phyloP scores from a whole-genome alignment of 1,140 invertebrate genomes.

The Contarinia nasturtii region DNA sequence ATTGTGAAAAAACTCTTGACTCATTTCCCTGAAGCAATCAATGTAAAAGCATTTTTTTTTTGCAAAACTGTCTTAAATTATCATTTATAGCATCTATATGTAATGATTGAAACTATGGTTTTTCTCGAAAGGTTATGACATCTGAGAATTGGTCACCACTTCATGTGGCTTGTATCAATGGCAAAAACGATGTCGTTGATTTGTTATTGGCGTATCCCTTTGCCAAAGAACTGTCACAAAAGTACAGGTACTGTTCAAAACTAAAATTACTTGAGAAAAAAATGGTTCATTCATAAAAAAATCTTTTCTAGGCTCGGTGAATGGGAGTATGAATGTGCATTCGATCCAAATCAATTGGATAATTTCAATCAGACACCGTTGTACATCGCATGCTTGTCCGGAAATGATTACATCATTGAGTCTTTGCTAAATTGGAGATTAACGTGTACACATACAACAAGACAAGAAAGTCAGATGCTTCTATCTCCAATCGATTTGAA shows the following conservation, averaged over 20 bases:
- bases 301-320: conserved; percentile 32
- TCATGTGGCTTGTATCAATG: conserved; percentile 80
- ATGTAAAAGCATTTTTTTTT: conserved; percentile 23
- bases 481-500: conserved; percentile 53
- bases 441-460: conserved; percentile 7
- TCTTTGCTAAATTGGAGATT: conserved; percentile 55
- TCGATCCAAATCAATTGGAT: conserved; percentile 80
- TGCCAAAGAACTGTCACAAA: conserved; percentile 45
- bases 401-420: conserved; percentile 64
- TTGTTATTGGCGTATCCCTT: conserved; percentile 67
- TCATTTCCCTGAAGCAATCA: conserved; percentile 44
- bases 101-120: no score
- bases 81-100: not conserved
- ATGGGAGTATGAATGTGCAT: conserved; percentile 70
- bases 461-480: conserved; percentile 28
- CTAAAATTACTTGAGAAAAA: conserved; percentile 11
- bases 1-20: conserved; percentile 62
- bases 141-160: conserved; percentile 84
- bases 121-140: conserved; percentile 26
- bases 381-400: conserved; percentile 70
- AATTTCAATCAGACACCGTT: conserved; percentile 75
- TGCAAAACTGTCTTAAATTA: not conserved
- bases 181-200: conserved; percentile 56
- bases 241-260: no score
- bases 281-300: not conserved